A percentile compares a stretch with the other conserved stretches of the same genome.
These are phyloP conservation scores for Sprattus sprattus DNA, from an alignment of 2,113 vertebrate species.

Conservation along the genomic window DNA sequence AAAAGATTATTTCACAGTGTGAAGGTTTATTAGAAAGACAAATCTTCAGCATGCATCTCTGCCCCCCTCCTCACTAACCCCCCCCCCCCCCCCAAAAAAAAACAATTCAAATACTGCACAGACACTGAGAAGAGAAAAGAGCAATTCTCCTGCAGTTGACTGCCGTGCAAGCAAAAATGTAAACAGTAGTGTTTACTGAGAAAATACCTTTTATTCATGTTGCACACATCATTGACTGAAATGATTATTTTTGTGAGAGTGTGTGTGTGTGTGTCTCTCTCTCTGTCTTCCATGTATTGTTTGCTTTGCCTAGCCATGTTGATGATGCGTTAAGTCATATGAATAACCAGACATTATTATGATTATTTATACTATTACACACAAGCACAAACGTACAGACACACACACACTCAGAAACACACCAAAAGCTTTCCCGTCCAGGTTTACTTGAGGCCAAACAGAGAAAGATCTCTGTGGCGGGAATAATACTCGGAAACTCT, in stretches of 20 bases:
- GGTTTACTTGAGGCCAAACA: background rate
- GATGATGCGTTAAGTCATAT: background rate
- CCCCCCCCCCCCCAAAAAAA: constrained; percentile 17
- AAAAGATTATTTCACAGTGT: constrained; percentile 33
- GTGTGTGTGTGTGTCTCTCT: background rate
- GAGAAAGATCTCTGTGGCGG: background rate
- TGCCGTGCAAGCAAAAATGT: constrained; percentile 17
- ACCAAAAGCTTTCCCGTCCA: background rate
- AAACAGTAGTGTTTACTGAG: constrained; percentile 26
- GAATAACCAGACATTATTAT: background rate
- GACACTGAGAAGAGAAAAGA: constrained; percentile 25
- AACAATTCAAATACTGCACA: constrained; percentile 30
- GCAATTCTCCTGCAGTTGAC: constrained; percentile 44
- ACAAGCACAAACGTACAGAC: background rate
- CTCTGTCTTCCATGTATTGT: too few relatives aligned
- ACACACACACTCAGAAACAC: background rate
- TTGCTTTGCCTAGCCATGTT: background rate
- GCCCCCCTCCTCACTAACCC: too few relatives aligned
- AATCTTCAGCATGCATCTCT: constrained; percentile 27
- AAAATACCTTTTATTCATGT: constrained; percentile 29
- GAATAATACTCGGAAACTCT: background rate
- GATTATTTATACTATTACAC: background rate
- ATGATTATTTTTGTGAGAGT: background rate
- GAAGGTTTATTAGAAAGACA: constrained; percentile 53
- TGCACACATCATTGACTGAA: constrained; percentile 4